Evolutionary conservation across 37 sponge, comb jelly and placozoan genomes (phyloP).

Genomic region (Halichondria panicea): DNA sequence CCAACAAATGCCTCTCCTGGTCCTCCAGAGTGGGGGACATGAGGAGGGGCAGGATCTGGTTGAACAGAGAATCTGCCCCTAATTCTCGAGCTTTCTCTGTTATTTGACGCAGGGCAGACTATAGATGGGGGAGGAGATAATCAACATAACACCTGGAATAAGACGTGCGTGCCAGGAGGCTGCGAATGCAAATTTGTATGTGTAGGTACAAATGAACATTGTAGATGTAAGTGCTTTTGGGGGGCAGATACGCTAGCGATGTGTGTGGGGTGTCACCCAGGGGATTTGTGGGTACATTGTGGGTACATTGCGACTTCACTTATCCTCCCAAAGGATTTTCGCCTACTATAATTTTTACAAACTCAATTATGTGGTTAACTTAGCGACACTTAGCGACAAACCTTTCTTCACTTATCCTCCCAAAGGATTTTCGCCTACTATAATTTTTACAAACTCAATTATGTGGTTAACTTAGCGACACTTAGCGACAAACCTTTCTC

Average conservation of each 20-base stretch:
- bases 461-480: background rate
- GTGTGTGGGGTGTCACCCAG: no score
- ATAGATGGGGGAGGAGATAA: background rate
- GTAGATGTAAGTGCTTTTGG: no score
- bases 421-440: background rate
- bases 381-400: background rate
- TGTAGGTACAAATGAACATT: no score
- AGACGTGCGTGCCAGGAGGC: no score
- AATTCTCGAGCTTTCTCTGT: slow-evolving; percentile 98
- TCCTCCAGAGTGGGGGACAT: slow-evolving; percentile 97
- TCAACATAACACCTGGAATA: no score
- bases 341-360: background rate
- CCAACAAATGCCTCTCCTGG: slow-evolving; percentile 96
- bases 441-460: background rate
- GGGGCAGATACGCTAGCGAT: no score
- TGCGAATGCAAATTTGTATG: no score
- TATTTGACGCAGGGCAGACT: slow-evolving; percentile 93
- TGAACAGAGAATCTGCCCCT: slow-evolving; percentile 96
- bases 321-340: background rate
- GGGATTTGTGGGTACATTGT: no score
- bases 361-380: background rate
- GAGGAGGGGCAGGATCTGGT: slow-evolving; percentile 97
- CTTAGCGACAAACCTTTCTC: slow-evolving; percentile 75
- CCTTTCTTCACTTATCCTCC: no score
- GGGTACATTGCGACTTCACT: no score